These are phyloP conservation scores for Octopus bimaculoides DNA, from an alignment of 1,140 invertebrate genomes.

Conservation along the genomic window DNA sequence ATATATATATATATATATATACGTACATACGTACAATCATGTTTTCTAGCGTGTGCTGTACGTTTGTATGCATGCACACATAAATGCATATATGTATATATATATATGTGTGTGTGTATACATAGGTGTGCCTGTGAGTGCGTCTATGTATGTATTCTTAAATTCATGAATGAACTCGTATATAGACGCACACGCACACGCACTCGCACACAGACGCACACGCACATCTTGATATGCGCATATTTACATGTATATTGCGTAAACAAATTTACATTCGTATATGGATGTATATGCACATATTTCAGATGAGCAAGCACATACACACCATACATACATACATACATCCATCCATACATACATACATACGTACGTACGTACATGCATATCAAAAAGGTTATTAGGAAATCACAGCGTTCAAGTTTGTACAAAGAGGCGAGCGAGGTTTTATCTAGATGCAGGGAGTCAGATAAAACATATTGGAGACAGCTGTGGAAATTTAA, in stretches of 20 bases:
- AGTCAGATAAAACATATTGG: no score
- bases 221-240: neutral
- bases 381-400: no score
- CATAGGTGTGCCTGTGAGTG: neutral
- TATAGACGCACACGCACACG: neutral
- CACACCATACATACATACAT: neutral
- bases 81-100: neutral
- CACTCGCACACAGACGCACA: neutral
- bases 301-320: slow-evolving; percentile 5
- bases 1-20: no score
- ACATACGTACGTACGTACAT: no score
- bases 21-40: no score
- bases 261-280: neutral
- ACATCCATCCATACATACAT: neutral
- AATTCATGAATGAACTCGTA: neutral
- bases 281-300: neutral
- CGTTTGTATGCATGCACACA: no score
- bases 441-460: no score
- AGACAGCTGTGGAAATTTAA: no score
- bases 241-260: neutral
- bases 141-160: no score
- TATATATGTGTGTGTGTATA: neutral
- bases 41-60: no score
- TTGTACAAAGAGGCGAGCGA: no score
- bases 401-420: no score